Base-by-base conservation (phyloP, 2,113 vertebrate species). In the Nannobrachium achirus region DNA sequence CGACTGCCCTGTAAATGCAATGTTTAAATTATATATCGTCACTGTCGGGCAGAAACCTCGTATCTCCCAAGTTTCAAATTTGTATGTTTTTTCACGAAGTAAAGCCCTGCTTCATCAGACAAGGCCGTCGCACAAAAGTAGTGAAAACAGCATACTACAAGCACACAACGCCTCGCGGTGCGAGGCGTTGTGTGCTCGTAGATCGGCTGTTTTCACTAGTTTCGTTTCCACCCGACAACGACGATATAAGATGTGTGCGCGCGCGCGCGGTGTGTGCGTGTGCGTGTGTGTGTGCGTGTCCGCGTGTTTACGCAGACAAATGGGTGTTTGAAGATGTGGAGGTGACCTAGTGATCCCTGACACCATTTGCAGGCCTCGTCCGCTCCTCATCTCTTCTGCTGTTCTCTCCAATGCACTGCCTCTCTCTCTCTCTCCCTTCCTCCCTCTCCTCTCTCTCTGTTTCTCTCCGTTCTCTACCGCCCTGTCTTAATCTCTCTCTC, bases 401-500 rank as follows among this genome's bases (percentile, higher is more conserved):
- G 56, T 75, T 79, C 63, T 56, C 20, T 33, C 33, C 71, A 81
- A 71, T 75, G 19, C 45, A 56, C 67, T 39, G 48, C 19, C 45
- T 56, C 15, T 59, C 44, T 63, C 53, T 71, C 46, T 4, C 50
- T 66, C 61, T 66, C 67, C 40, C 55, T 62, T 50, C 6, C 49
- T 53, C 14, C 25, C 25, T 44, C 20, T 14, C 41, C 33, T 40
- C 60, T 20, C 53, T 39, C 11, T 18, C 53, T 55, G 25, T 53
- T 72, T 38, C 52, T 15, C 46, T 46, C 53, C 48, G 42, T 11
- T 71, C 16, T 56, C 40, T 66, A 10, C 8, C 38, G 41, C 55
- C 41, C 73, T 78, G 74, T 69, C 79, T 78, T 69, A 73, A 66
- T 86, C 83, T 83, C 63, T 84, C n/a, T 83, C 83, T 84, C 44